Percentiles rank a stretch among this genome's conserved stretches.
Conservation (phyloP, 2,797 vertebrate species). For the Spinus olivaceus region DNA sequence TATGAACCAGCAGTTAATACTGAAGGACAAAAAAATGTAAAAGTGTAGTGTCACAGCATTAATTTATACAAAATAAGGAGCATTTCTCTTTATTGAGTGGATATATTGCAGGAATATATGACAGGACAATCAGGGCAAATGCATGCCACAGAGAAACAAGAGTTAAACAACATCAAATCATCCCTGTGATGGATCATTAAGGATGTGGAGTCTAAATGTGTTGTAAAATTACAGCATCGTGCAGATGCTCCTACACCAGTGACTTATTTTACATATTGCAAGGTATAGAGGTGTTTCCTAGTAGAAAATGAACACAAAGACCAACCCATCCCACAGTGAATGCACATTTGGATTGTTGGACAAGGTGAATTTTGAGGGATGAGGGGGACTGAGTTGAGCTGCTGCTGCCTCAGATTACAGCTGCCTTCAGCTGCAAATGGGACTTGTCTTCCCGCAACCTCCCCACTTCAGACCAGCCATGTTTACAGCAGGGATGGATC, state of each 20-base stretch:
- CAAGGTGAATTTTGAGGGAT: not conserved
- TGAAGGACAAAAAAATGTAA: conserved; percentile 21
- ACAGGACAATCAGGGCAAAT: conserved; percentile 16
- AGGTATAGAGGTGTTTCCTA: not conserved
- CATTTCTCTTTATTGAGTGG: conserved; percentile 23
- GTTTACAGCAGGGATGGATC: not conserved
- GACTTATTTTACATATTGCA: conserved; percentile 43
- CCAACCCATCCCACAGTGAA: not conserved
- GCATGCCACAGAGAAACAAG: conserved; percentile 7
- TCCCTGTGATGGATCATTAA: conserved; percentile 69
- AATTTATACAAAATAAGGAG: conserved; percentile 57
- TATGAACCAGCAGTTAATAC: conserved; percentile 40
- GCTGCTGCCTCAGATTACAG: not conserved
- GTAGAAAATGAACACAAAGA: not conserved
- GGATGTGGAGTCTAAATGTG: conserved; percentile 61
- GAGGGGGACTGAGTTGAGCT: not conserved
- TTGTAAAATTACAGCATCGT: conserved; percentile 28
- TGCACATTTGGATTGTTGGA: not conserved
- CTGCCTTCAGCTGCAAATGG: not conserved
- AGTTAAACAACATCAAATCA: conserved; percentile 72
- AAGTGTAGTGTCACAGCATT: not conserved
- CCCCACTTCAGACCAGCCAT: not conserved
- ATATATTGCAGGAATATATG: not conserved
- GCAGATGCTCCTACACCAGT: conserved; percentile 63
- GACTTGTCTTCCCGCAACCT: not conserved